Conservation (phyloP, 2,888 invertebrate species). For the Pedicia rivosa region DNA sequence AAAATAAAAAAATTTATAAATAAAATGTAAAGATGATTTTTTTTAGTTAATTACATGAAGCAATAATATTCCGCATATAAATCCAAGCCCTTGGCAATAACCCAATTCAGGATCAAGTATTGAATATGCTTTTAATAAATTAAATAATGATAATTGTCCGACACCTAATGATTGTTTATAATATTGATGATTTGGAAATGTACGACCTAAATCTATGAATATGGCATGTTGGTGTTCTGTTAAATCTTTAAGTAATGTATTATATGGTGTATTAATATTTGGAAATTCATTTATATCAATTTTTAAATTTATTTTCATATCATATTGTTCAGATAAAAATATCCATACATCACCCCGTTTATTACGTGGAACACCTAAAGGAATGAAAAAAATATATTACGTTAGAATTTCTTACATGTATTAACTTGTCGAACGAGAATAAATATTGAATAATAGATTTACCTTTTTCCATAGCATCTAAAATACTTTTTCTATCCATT, state of each 20-base stretch:
- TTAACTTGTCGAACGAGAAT: no score
- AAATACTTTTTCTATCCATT: conserved; percentile 46
- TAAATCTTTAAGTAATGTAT: conserved; percentile 65
- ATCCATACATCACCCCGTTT: conserved; percentile 68
- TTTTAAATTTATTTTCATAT: conserved; percentile 37
- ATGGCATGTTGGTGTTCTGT: conserved; percentile 95
- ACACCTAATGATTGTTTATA: conserved; percentile 83
- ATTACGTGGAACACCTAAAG: conserved; percentile 50
- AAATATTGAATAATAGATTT: no score
- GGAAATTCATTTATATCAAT: conserved; percentile 56
- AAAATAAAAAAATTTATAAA: conserved; percentile 1
- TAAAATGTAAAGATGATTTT: neutral
- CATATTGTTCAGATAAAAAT: conserved; percentile 72
- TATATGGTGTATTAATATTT: conserved; percentile 63
- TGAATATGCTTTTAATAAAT: conserved; percentile 90
- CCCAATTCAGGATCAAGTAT: conserved; percentile 86
- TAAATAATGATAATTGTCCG: conserved; percentile 86
- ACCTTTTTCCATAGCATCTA: conserved; percentile 64
- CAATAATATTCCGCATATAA: conserved; percentile 84
- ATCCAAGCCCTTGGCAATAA: conserved; percentile 93
- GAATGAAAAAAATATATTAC: no score
- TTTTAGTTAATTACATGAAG: conserved; percentile 59
- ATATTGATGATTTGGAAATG: conserved; percentile 90
- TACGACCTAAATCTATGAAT: conserved; percentile 73
- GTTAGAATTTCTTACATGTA: no score